These are phyloP conservation scores for Dermochelys coriacea DNA, from an alignment of 2,797 vertebrate species.

Conservation along the genomic window DNA sequence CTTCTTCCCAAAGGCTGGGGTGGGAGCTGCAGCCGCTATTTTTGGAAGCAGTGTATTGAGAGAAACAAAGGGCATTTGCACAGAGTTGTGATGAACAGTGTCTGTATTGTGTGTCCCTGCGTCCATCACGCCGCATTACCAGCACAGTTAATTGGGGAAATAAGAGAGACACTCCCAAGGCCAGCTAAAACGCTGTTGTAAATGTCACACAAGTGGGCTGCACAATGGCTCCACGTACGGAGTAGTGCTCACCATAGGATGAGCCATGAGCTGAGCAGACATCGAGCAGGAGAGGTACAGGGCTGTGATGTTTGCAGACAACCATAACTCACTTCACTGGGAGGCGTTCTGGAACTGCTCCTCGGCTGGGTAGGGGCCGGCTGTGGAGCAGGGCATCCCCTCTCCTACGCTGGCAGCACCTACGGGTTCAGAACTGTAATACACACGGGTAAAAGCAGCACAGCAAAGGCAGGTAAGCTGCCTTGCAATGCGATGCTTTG, in stretches of 20 bases:
- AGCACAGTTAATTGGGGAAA: neutral
- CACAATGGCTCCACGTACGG: neutral
- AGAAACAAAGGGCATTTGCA: neutral
- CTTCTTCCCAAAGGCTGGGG: too few relatives aligned
- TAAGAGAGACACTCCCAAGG: neutral
- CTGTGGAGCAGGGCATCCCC: too few relatives aligned
- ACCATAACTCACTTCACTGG: neutral
- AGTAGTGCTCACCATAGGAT: neutral
- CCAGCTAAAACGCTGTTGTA: neutral
- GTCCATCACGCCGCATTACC: neutral
- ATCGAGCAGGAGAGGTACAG: neutral
- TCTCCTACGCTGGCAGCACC: too few relatives aligned
- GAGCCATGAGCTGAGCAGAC: too few relatives aligned
- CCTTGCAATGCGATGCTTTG: neutral
- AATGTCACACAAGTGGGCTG: neutral
- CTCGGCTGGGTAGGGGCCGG: too few relatives aligned
- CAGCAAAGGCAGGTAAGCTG: neutral
- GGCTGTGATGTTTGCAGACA: neutral
- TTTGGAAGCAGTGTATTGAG: neutral
- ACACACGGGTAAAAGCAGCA: neutral
- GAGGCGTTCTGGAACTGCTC: too few relatives aligned
- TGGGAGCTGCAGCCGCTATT: neutral
- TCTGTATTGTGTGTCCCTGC: neutral
- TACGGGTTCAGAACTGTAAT: neutral
- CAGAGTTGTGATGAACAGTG: neutral